phyloP scores from a whole-genome alignment of 1,140 invertebrate genomes.

The Caenorhabditis brenneri region DNA sequence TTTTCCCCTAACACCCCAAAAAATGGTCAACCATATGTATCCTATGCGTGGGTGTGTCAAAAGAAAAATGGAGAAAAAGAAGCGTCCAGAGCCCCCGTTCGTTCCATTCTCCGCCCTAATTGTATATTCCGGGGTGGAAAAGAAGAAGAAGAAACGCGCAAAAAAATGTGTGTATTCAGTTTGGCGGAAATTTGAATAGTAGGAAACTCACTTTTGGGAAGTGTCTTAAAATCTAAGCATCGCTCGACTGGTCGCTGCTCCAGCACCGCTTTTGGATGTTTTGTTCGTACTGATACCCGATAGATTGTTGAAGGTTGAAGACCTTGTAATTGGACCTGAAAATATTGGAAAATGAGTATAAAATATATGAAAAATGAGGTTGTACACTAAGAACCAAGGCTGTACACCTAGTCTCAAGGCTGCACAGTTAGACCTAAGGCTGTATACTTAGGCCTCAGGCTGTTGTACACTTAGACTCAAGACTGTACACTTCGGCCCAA shows the following conservation, averaged over 20 bases:
- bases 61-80: background rate
- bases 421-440: too few relatives aligned
- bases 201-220: conserved; percentile 81
- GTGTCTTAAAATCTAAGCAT: conserved; percentile 92
- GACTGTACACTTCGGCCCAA: too few relatives aligned
- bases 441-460: too few relatives aligned
- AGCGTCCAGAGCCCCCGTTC: background rate
- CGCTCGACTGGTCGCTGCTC: conserved; percentile 78
- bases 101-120: background rate
- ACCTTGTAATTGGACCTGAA: conserved; percentile 73
- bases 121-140: background rate
- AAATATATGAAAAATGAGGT: too few relatives aligned
- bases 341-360: too few relatives aligned
- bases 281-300: conserved; percentile 90
- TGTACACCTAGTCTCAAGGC: too few relatives aligned
- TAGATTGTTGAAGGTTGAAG: conserved; percentile 92
- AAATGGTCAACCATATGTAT: too few relatives aligned
- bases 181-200: background rate
- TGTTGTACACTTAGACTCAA: too few relatives aligned
- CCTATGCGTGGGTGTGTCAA: too few relatives aligned
- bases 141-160: background rate
- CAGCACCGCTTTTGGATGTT: conserved; percentile 82
- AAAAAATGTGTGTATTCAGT: too few relatives aligned
- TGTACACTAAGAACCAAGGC: too few relatives aligned
- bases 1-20: too few relatives aligned